Percentiles rank a stretch among this genome's conserved stretches.
These are phyloP conservation scores for Podarcis lilfordi DNA, from an alignment of 2,797 vertebrate genomes.

Conservation along the genomic window DNA sequence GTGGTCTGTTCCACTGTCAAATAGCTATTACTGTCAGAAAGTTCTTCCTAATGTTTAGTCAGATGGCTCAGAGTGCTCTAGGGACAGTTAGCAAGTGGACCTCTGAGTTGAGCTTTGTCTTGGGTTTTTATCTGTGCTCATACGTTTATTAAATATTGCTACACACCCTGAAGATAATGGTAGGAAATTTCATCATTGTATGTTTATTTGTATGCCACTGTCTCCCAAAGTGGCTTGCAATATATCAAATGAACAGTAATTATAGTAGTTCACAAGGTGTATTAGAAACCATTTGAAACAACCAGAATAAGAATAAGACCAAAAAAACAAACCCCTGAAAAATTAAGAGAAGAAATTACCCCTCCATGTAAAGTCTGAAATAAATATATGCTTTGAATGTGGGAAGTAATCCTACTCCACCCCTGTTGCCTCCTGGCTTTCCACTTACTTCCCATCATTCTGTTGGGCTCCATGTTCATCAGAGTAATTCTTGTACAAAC, in stretches of 20 bases:
- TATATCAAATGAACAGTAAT: not conserved
- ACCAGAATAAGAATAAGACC: no score
- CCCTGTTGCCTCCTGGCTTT: not conserved
- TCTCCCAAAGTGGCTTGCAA: not conserved
- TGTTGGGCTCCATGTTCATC: not conserved
- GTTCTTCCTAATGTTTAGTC: no score
- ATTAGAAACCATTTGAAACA: no score
- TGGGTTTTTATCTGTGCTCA: conserved; percentile 33
- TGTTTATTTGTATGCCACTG: not conserved
- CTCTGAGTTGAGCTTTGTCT: conserved; percentile 19
- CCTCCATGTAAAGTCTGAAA: not conserved
- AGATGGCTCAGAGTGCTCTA: not conserved
- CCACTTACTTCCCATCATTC: conserved; percentile 20
- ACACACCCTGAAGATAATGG: not conserved
- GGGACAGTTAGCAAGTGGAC: not conserved
- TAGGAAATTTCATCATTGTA: not conserved
- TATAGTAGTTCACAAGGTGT: not conserved
- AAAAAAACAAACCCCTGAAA: no score
- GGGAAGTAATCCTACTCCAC: conserved; percentile 29
- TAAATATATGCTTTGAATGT: conserved; percentile 19
- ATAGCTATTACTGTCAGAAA: no score
- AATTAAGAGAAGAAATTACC: not conserved
- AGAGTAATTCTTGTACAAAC: not conserved
- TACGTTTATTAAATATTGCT: not conserved
- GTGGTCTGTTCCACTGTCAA: no score